Conservation (phyloP, 2,797 vertebrate species). For the Lithobates sylvaticus region DNA sequence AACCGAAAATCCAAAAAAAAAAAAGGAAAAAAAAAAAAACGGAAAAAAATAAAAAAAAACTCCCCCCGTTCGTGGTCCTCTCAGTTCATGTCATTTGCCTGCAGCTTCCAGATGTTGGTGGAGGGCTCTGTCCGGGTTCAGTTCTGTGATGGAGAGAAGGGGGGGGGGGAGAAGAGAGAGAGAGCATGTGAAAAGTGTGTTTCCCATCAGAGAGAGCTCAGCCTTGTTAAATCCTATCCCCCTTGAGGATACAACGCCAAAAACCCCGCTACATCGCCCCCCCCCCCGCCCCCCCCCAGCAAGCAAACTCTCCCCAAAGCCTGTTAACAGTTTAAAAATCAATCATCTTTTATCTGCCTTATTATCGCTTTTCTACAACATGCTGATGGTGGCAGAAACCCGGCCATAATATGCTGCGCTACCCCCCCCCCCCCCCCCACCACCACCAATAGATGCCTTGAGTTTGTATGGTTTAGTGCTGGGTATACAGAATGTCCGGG, state of each 20-base stretch:
- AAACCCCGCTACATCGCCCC: constrained; percentile 28
- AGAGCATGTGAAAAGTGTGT: constrained; percentile 40
- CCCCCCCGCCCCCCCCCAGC: constrained; percentile 13
- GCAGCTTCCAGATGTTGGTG: constrained; percentile 42
- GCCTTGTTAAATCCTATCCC: constrained; percentile 57
- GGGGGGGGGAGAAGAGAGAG: background rate
- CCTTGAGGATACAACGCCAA: constrained; percentile 52
- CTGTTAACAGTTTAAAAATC: constrained; percentile 49
- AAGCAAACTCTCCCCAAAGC: constrained; percentile 47
- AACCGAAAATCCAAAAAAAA: background rate
- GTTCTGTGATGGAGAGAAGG: constrained; percentile 56
- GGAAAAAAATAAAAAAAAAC: background rate
- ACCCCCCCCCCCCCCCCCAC: too few relatives aligned
- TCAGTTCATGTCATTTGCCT: constrained; percentile 71
- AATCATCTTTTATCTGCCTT: constrained; percentile 54
- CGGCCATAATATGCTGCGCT: background rate
- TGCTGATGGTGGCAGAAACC: constrained; percentile 35
- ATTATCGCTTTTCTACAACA: constrained; percentile 38
- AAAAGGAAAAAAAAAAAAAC: background rate
- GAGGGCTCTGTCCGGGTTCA: constrained; percentile 40
- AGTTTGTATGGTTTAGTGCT: background rate
- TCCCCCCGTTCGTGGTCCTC: background rate
- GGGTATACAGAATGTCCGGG: background rate
- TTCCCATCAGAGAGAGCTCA: constrained; percentile 60
- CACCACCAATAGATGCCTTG: too few relatives aligned